Evolutionary conservation across 2,113 vertebrate species (phyloP).

Genomic region (Gavialis gangeticus): DNA sequence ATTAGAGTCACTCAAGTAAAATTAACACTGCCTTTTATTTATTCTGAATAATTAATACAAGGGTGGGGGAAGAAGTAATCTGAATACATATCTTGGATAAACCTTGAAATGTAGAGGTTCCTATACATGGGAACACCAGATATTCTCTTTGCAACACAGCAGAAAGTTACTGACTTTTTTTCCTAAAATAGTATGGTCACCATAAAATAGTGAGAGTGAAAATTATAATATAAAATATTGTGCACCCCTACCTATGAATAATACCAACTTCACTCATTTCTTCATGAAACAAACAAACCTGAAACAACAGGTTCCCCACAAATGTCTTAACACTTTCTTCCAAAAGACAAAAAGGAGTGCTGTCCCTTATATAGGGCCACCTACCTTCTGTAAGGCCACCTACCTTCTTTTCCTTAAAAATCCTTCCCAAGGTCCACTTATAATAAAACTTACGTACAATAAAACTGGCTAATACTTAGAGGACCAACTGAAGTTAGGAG

Average conservation of each 20-base stretch:
- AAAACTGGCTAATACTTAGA: not conserved
- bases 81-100: not conserved
- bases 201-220: not conserved
- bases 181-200: not conserved
- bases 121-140: not conserved
- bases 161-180: not conserved
- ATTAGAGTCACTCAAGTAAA: not conserved
- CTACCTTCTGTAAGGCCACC: not conserved
- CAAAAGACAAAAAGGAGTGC: not conserved
- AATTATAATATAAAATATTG: not conserved
- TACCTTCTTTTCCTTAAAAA: not conserved
- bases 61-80: not conserved
- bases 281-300: not conserved
- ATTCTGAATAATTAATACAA: not conserved
- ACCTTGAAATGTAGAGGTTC: not conserved
- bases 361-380: not conserved
- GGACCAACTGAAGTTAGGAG: not conserved
- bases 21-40: not conserved
- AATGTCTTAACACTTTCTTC: not conserved
- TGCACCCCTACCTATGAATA: not conserved
- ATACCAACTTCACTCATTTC: not conserved
- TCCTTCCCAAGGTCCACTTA: not conserved
- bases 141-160: not conserved
- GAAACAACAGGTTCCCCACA: not conserved
- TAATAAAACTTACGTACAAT: not conserved